Evolutionary conservation across 2,888 invertebrate genomes (phyloP).

Genomic region (Platyscelio sp.): DNA sequence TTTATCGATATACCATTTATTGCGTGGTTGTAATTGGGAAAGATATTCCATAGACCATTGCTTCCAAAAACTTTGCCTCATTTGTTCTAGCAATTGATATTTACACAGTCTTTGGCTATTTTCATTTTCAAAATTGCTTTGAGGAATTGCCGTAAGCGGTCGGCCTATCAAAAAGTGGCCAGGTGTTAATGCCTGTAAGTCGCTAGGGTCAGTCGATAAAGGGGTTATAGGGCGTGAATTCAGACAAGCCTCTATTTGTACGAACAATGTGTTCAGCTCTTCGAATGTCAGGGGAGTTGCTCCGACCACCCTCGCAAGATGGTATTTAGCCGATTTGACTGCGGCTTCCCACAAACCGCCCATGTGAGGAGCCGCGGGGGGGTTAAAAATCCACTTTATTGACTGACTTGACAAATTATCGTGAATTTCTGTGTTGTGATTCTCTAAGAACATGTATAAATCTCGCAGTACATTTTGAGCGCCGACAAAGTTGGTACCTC

Average conservation of each 20-base stretch:
- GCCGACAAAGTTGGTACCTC: constrained; percentile 72
- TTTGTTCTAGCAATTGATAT: neutral
- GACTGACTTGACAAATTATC: constrained; percentile 8
- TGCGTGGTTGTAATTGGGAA: too few relatives aligned
- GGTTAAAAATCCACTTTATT: constrained; percentile 74
- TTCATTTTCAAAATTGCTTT: neutral
- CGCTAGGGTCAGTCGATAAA: constrained; percentile 63
- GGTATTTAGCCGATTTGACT: constrained; percentile 76
- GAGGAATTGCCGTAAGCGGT: neutral
- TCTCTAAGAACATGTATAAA: constrained; percentile 20
- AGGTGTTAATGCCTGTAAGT: constrained; percentile 70
- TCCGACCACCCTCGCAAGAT: constrained; percentile 72
- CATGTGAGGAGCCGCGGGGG: constrained; percentile 73
- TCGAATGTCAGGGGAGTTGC: constrained; percentile 72
- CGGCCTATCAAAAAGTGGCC: constrained; percentile 68
- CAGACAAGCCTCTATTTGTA: constrained; percentile 67
- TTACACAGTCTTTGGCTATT: neutral
- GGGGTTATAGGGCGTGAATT: constrained; percentile 65
- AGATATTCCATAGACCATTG: too few relatives aligned
- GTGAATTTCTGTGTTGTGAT: constrained; percentile 9
- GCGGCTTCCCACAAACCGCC: constrained; percentile 78
- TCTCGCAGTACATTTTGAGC: constrained; percentile 43
- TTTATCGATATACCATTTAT: too few relatives aligned
- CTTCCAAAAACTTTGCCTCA: neutral
- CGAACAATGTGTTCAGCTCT: constrained; percentile 71